A percentile compares a stretch with the other conserved stretches of the same genome.
Evolutionary conservation across 2,113 vertebrate genomes (phyloP).

Genomic region (Urocolius indicus): DNA sequence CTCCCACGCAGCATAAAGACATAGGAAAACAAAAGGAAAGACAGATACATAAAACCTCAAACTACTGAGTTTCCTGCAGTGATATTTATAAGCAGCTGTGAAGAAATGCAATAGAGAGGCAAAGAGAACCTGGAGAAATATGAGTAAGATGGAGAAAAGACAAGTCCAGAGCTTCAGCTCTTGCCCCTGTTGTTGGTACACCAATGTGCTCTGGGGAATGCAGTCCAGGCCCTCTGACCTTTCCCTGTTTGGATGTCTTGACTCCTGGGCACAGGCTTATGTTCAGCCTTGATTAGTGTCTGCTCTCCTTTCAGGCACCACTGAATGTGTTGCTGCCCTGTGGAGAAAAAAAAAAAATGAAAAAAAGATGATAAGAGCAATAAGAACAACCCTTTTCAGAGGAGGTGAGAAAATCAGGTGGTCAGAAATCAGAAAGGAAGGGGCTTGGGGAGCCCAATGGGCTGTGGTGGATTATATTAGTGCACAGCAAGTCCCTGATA

Average conservation of each 20-base stretch:
- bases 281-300: background rate
- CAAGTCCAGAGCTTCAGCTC: background rate
- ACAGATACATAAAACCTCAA: background rate
- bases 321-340: background rate
- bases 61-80: background rate
- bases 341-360: background rate
- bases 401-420: background rate
- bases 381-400: background rate
- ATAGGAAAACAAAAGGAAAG: background rate
- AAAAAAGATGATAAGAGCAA: background rate
- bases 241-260: rapidly evolving
- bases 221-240: background rate
- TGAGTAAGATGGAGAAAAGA: background rate
- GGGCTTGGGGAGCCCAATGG: background rate
- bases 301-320: background rate
- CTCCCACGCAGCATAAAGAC: background rate
- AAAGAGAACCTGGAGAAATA: background rate
- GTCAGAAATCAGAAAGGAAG: background rate
- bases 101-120: background rate
- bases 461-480: background rate
- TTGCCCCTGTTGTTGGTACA: background rate
- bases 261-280: background rate
- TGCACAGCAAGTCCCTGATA: background rate
- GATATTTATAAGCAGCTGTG: background rate
- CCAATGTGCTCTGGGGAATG: rapidly evolving